These are phyloP conservation scores for Notoglanidium macrostoma DNA, from an alignment of 2,797 vertebrate genomes.

Conservation along the genomic window DNA sequence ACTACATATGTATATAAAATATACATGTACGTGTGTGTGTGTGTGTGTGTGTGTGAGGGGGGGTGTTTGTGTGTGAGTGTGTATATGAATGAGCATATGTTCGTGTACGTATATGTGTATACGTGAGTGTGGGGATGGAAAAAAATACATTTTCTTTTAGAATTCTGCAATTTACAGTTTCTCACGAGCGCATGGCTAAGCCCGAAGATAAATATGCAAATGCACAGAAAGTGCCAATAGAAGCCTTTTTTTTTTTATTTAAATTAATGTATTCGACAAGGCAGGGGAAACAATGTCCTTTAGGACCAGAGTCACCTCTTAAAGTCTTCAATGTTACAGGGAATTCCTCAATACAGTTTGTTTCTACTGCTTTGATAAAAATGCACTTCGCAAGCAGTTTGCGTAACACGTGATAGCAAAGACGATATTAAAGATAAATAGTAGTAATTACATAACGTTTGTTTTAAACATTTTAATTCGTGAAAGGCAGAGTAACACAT, in stretches of 20 bases:
- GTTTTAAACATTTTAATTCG: neutral
- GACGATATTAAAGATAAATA: neutral
- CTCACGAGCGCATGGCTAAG: slow-evolving; percentile 66
- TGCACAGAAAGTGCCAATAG: slow-evolving; percentile 61
- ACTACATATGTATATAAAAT: slow-evolving; percentile 64
- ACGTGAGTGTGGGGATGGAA: slow-evolving; percentile 38
- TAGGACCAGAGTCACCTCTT: slow-evolving; percentile 23
- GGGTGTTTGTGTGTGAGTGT: slow-evolving; percentile 22
- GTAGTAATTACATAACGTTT: neutral
- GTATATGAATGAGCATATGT: neutral
- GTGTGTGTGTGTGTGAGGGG: neutral
- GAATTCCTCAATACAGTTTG: slow-evolving; percentile 9
- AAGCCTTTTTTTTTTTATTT: slow-evolving; percentile 56
- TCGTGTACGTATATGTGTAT: slow-evolving; percentile 2
- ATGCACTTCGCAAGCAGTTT: slow-evolving; percentile 2
- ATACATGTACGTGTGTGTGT: slow-evolving; percentile 37
- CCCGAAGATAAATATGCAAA: slow-evolving; percentile 73
- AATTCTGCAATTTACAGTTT: slow-evolving; percentile 73
- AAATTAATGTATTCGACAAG: slow-evolving; percentile 72
- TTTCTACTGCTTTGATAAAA: neutral
- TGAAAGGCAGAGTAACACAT: neutral
- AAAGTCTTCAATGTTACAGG: neutral
- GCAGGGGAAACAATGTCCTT: slow-evolving; percentile 59
- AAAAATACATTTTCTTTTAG: slow-evolving; percentile 60
- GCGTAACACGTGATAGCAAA: neutral